Evolutionary conservation across 2,797 vertebrate species (phyloP), one percentile per base, ranked within the genome.

Genomic region (Falco columbarius): DNA sequence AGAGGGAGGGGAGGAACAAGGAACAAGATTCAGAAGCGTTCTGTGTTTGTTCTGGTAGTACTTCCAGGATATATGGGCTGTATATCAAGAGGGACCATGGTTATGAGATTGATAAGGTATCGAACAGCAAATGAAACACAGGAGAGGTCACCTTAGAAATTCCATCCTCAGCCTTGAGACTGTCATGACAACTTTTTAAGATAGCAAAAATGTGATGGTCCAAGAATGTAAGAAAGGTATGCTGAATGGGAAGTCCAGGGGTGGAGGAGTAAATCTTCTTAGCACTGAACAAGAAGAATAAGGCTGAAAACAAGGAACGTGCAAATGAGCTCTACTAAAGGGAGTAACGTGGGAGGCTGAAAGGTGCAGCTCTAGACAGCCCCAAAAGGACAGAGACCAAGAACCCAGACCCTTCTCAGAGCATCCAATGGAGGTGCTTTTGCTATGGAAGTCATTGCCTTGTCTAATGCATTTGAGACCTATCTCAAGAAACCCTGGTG

Each of bases 71-170:
- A 20, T 44, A 8, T 34, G 38, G 40, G 5, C 29, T 15, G 17
- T 68, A 26, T 58, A 0, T 19, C 2, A 34, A 12, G 29, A 58
- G 22, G 12, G 30, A 47, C 27, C 1, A 3, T 30, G 34, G 15
- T 3, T 61, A 21, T 86, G 86, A 65, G 38, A n/a, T 82, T 63
- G 76, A 9, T 12, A 22, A 54, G 1, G 3, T 27, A 21, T 29
- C 55, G 7, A 34, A 74, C 38, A 40, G 62, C 2, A 46, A 47
- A 26, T 32, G 30, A 59, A 76, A 44, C 32, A 32, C 9, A 14
- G 34, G 24, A 58, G 27, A 74, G 12, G 19, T 21, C 12, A 3
- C 51, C 46, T 29, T 40, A 63, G 29, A 59, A 85, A 9, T 68
- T 8, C 17, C 13, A 2, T 36, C 67, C 19, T 42, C 27, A 55